A percentile compares a stretch with the other conserved stretches of the same genome.
phyloP scores from a whole-genome alignment of 2,113 vertebrate species.

The Nothocercus julius region DNA sequence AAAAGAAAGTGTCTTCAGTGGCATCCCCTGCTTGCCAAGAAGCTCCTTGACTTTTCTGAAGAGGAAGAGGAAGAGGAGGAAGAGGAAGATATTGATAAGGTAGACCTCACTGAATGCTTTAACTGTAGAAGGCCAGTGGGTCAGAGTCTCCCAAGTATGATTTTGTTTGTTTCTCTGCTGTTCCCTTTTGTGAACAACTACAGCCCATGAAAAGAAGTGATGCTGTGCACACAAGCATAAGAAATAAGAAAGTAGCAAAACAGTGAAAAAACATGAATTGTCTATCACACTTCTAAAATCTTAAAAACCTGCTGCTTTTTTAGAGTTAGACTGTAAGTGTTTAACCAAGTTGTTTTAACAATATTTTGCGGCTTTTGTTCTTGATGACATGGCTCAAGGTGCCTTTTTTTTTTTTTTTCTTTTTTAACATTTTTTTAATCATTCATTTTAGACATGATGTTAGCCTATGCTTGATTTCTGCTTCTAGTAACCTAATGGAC shows the following conservation, averaged over 20 bases:
- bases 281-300: not conserved
- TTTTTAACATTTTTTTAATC: not conserved
- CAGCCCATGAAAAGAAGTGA: not conserved
- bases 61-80: conserved; percentile 97
- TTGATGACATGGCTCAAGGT: not conserved
- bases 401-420: not conserved
- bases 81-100: conserved; percentile 93
- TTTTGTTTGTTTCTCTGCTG: not conserved
- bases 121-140: not conserved
- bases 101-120: conserved; percentile 52
- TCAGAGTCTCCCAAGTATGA: not conserved
- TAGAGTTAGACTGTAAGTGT: not conserved
- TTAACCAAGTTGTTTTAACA: not conserved
- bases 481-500: not conserved
- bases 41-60: conserved; percentile 95
- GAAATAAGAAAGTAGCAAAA: not conserved
- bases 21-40: conserved; percentile 97
- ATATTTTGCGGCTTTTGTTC: not conserved
- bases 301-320: not conserved
- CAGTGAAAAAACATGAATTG: not conserved
- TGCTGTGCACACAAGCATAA: fast-evolving
- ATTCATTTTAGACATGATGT: not conserved
- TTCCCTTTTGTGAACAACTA: not conserved
- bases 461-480: not conserved
- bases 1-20: conserved; percentile 98